Evolutionary conservation across 2,113 vertebrate species (phyloP).

Genomic region (Strix uralensis): DNA sequence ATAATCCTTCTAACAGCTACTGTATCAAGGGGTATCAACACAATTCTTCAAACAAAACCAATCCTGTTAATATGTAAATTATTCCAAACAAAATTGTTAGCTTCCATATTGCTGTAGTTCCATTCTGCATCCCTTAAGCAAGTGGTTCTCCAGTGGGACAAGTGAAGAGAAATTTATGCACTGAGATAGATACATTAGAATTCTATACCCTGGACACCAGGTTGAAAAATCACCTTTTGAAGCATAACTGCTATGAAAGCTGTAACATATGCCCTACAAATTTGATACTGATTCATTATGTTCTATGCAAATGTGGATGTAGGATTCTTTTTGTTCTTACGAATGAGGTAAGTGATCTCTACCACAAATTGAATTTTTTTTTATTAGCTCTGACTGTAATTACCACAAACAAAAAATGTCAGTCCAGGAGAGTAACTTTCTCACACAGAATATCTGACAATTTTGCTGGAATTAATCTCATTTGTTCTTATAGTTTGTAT

Average conservation of each 20-base stretch:
- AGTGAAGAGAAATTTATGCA: not conserved
- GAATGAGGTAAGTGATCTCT: constrained; percentile 26
- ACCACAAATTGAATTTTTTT: constrained; percentile 41
- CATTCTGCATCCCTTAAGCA: not conserved
- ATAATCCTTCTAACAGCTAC: not conserved
- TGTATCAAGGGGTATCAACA: not conserved
- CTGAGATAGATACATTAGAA: not conserved
- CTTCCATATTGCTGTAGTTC: not conserved
- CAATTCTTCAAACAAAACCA: not conserved
- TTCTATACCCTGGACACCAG: not conserved
- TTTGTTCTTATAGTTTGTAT: constrained; percentile 24
- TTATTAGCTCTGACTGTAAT: constrained; percentile 51
- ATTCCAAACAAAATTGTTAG: not conserved
- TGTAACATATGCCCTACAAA: not conserved
- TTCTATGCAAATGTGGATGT: not conserved
- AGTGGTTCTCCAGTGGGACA: not conserved
- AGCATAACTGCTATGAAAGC: not conserved
- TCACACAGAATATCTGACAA: constrained; percentile 8
- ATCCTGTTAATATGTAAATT: not conserved
- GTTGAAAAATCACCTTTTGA: not conserved
- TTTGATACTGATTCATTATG: not conserved
- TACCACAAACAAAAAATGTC: constrained; percentile 23
- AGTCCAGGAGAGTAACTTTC: not conserved
- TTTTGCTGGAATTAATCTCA: constrained; percentile 29
- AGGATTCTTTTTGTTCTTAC: constrained; percentile 5